These are phyloP conservation scores for Lydus trimaculatus DNA, from an alignment of 2,888 invertebrate genomes.

Conservation along the genomic window DNA sequence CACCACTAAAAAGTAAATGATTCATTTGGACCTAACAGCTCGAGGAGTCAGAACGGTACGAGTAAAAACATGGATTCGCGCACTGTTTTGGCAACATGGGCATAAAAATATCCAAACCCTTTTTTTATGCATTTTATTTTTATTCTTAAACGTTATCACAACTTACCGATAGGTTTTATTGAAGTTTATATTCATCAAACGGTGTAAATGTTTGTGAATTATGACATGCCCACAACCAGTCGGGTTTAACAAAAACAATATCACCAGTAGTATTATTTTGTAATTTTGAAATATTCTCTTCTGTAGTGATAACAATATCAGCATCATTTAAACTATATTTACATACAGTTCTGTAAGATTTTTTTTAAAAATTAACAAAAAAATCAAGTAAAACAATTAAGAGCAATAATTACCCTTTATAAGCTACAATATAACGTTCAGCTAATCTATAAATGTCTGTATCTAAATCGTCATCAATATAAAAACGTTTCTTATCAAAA, in stretches of 20 bases:
- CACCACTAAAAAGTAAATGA: too few species aligned
- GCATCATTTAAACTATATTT: conserved; percentile 49
- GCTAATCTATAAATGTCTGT: conserved; percentile 53
- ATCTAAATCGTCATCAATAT: conserved; percentile 58
- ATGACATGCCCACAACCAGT: conserved; percentile 71
- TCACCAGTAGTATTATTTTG: conserved; percentile 45
- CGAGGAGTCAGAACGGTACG: too few species aligned
- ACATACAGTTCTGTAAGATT: conserved; percentile 43
- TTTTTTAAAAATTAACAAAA: conserved; percentile 9
- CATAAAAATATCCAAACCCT: too few species aligned
- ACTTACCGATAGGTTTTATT: too few species aligned
- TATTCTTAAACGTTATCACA: too few species aligned
- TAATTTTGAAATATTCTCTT: conserved; percentile 41
- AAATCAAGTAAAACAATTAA: conserved; percentile 7
- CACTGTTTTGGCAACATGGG: too few species aligned
- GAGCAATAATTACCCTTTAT: conserved; percentile 64
- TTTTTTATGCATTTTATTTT: too few species aligned
- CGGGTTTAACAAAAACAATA: conserved; percentile 53
- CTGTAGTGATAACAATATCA: conserved; percentile 49
- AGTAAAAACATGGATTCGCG: too few species aligned
- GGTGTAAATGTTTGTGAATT: conserved; percentile 51
- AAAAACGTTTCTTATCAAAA: conserved; percentile 63
- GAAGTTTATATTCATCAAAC: conserved; percentile 37
- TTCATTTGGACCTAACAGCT: too few species aligned
- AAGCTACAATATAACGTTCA: conserved; percentile 67